phyloP scores from a whole-genome alignment of 2,888 invertebrate species.

The Pollenia amentaria region DNA sequence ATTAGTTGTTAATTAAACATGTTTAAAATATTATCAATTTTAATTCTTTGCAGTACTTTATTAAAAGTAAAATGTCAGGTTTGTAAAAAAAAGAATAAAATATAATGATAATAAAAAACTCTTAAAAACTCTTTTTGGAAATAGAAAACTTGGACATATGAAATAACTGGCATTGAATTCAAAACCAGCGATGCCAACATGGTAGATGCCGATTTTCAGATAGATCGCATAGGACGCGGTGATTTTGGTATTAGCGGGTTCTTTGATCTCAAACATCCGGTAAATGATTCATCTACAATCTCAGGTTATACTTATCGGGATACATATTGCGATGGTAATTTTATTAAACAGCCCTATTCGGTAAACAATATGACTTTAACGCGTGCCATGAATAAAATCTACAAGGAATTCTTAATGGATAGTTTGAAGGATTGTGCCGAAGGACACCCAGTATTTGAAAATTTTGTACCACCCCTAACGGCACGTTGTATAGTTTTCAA shows the following conservation, averaged over 20 bases:
- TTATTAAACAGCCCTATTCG: not conserved
- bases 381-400: conserved; percentile 19
- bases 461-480: conserved; percentile 21
- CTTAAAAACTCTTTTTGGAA: not conserved
- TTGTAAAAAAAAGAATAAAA: not conserved
- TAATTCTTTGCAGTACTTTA: too few species aligned
- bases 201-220: not conserved
- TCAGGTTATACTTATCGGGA: not conserved
- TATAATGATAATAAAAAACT: too few species aligned
- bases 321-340: not conserved
- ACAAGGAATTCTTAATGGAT: not conserved
- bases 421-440: conserved; percentile 2
- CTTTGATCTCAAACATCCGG: not conserved
- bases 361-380: not conserved
- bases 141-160: conserved; percentile 6
- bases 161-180: not conserved
- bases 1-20: not conserved
- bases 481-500: not conserved
- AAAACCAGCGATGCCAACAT: not conserved
- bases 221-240: conserved; percentile 4
- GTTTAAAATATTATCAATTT: too few species aligned
- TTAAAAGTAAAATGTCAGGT: not conserved
- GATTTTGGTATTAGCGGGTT: conserved; percentile 15
- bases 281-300: not conserved
- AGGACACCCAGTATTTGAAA: not conserved